These are phyloP conservation scores for Nymphalis polychloros DNA, from an alignment of 2,888 invertebrate species.

Conservation along the genomic window DNA sequence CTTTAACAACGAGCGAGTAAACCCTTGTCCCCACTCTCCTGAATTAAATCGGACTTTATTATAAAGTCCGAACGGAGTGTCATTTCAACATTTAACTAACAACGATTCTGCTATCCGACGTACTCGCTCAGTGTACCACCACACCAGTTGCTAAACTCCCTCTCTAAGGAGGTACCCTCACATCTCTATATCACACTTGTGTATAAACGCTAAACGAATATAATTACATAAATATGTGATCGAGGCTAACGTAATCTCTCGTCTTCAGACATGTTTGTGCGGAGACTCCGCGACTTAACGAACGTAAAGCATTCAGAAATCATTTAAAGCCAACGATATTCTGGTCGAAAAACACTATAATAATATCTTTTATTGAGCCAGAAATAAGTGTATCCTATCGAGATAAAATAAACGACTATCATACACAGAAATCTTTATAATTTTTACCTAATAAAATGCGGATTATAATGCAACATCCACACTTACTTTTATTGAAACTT, in stretches of 20 bases:
- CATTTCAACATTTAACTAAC: neutral
- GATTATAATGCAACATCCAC: neutral
- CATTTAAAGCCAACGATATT: slow-evolving; percentile 19
- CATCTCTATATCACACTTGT: neutral
- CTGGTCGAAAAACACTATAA: slow-evolving; percentile 11
- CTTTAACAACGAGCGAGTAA: slow-evolving; percentile 12
- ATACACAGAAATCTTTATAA: neutral
- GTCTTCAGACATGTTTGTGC: slow-evolving; percentile 64
- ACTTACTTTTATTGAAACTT: neutral
- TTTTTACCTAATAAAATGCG: neutral
- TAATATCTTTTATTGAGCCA: slow-evolving; percentile 17
- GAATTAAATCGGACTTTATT: slow-evolving; percentile 19
- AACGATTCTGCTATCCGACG: neutral
- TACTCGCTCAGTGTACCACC: no score
- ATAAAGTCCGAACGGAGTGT: slow-evolving; percentile 26
- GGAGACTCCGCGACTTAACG: slow-evolving; percentile 46
- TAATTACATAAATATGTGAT: slow-evolving; percentile 12
- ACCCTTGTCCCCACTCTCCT: slow-evolving; percentile 14
- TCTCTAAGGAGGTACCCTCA: neutral
- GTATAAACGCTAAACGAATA: slow-evolving; percentile 20
- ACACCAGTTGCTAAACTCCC: no score
- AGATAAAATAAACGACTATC: neutral
- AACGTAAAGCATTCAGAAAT: slow-evolving; percentile 25
- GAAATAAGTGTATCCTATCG: slow-evolving; percentile 1
- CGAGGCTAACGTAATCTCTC: slow-evolving; percentile 49